A percentile compares a stretch with the other conserved stretches of the same genome.
Conservation (phyloP, 2,113 vertebrate species). For the Pomatostomus ruficeps region DNA sequence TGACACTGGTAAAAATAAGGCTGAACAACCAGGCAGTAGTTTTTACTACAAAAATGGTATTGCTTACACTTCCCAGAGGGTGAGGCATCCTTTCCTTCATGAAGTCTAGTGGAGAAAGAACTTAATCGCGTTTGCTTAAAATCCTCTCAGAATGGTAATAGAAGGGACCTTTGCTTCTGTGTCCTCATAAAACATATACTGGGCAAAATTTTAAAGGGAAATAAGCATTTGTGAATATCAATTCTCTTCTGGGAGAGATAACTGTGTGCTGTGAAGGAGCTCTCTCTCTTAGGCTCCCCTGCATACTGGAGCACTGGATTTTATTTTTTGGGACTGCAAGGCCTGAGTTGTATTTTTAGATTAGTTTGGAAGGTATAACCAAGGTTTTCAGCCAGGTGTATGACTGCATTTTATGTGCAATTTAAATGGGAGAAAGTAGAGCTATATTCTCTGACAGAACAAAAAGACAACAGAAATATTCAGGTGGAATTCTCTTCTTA, state of each 20-base stretch:
- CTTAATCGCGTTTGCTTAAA: not conserved
- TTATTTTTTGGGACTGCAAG: not conserved
- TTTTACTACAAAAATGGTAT: not conserved
- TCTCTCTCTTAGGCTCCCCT: not conserved
- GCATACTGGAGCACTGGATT: not conserved
- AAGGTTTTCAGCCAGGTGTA: not conserved
- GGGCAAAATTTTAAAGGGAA: not conserved
- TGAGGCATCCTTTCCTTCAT: not conserved
- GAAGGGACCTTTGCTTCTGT: not conserved
- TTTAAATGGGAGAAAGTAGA: not conserved
- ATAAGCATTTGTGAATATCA: not conserved
- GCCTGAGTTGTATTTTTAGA: not conserved
- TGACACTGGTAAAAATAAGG: not conserved
- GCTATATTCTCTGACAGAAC: not conserved
- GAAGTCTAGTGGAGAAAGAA: not conserved
- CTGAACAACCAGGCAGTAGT: not conserved
- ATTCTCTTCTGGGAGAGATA: not conserved
- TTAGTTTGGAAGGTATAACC: not conserved
- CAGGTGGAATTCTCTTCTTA: conserved; percentile 12
- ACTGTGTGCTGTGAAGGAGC: not conserved
- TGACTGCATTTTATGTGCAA: not conserved
- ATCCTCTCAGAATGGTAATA: not conserved
- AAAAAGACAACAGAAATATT: conserved; percentile 32
- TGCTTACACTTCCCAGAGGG: not conserved
- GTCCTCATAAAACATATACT: not conserved